These are phyloP conservation scores for Cyrtodaria siliqua DNA, from an alignment of 2,888 invertebrate genomes.

Conservation along the genomic window DNA sequence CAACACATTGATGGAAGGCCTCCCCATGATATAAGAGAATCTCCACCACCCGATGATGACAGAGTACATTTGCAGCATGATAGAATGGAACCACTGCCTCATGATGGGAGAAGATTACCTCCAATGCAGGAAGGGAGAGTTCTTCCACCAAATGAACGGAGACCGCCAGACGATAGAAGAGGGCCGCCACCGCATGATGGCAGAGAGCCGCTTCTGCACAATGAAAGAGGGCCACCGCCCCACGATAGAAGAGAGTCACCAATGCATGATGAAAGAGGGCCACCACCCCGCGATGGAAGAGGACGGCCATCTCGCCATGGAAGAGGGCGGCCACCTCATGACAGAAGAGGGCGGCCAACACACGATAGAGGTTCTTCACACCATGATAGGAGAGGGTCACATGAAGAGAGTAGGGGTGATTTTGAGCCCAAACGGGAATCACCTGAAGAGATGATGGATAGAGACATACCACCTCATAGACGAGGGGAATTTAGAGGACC, in stretches of 20 bases:
- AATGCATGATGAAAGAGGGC: background rate
- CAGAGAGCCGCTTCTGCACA: too few species aligned
- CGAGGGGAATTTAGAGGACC: background rate
- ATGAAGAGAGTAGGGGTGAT: background rate
- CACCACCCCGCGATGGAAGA: background rate
- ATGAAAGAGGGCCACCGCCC: conserved; percentile 7
- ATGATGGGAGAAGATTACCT: background rate
- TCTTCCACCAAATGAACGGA: too few species aligned
- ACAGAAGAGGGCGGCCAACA: background rate
- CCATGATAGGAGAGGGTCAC: background rate
- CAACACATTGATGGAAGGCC: too few species aligned
- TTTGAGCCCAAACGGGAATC: background rate
- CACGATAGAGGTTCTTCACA: background rate
- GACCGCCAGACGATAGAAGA: conserved; percentile 5
- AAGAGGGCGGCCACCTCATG: background rate
- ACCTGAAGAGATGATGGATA: too few species aligned
- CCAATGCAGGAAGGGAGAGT: background rate
- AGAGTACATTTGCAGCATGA: too few species aligned
- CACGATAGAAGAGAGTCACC: conserved; percentile 4
- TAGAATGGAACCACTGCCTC: background rate
- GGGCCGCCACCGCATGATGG: conserved; percentile 2
- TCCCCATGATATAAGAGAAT: too few species aligned
- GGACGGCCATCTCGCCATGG: background rate
- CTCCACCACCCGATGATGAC: background rate
- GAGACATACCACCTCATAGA: background rate